phyloP scores from a whole-genome alignment of 2,113 vertebrate species.

The Brienomyrus longianalis region DNA sequence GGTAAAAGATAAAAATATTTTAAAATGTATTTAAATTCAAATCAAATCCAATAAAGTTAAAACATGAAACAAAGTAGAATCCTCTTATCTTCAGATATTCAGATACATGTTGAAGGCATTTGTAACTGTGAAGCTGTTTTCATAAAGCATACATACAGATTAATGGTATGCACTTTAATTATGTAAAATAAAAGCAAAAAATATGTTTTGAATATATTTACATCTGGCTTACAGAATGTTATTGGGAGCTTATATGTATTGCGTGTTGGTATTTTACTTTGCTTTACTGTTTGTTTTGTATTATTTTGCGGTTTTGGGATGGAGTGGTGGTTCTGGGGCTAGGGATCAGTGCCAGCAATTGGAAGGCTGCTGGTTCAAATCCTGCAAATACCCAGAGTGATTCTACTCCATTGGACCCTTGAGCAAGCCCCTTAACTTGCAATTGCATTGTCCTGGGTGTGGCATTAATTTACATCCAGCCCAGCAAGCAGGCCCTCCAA shows the following conservation, averaged over 20 bases:
- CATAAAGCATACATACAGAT: not conserved
- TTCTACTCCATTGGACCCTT: too few species aligned
- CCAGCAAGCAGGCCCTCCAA: too few species aligned
- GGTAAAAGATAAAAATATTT: not conserved
- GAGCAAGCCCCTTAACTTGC: too few species aligned
- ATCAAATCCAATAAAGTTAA: not conserved
- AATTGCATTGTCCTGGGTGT: too few species aligned
- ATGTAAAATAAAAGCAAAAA: not conserved
- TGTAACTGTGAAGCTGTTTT: not conserved
- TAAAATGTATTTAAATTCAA: not conserved
- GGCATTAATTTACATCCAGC: too few species aligned
- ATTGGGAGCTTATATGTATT: not conserved
- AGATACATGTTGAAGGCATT: not conserved
- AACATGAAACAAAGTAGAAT: not conserved
- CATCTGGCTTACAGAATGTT: not conserved
- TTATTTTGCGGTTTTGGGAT: not conserved
- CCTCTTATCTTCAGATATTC: not conserved
- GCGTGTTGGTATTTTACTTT: not conserved
- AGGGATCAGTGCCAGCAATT: too few species aligned
- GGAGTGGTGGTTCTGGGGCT: too few species aligned
- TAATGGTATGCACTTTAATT: not conserved
- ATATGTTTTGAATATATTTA: not conserved
- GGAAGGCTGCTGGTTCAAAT: too few species aligned
- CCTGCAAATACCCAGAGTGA: too few species aligned
- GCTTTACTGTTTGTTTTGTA: not conserved